Percentiles rank a stretch among this genome's conserved stretches.
Conservation (phyloP, 1,140 invertebrate species). For the Oncopodura yosiiana region DNA sequence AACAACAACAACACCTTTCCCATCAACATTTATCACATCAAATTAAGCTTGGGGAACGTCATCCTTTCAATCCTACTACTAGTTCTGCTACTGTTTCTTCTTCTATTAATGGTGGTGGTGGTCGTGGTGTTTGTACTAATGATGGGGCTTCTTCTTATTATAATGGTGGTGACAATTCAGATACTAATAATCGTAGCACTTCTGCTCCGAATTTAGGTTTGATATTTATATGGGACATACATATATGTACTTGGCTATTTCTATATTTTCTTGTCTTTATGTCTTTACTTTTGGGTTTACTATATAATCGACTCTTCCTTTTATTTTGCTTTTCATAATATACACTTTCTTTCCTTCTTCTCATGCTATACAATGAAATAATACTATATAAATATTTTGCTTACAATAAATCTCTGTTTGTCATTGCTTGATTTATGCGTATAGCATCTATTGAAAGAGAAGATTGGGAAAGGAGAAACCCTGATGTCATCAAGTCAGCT, state of each 20-base stretch:
- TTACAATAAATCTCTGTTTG: too few species aligned
- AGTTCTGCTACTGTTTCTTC: background rate
- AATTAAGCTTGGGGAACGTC: background rate
- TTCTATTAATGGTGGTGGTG: background rate
- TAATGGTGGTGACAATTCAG: background rate
- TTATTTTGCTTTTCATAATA: too few species aligned
- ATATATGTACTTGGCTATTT: background rate
- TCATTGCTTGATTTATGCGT: too few species aligned
- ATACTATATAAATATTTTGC: too few species aligned
- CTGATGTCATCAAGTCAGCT: background rate
- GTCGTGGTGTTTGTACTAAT: background rate
- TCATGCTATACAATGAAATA: too few species aligned
- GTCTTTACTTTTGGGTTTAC: too few species aligned
- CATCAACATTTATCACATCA: slow-evolving; percentile 9
- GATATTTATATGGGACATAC: slow-evolving; percentile 32
- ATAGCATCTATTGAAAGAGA: slow-evolving; percentile 10
- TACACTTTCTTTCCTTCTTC: too few species aligned
- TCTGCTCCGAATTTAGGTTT: slow-evolving; percentile 86
- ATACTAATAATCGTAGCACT: slow-evolving; percentile 54
- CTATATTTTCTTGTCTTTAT: background rate
- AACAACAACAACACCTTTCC: slow-evolving; percentile 34
- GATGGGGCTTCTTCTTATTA: background rate
- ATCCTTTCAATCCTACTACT: background rate
- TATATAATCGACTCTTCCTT: too few species aligned
- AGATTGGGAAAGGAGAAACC: slow-evolving; percentile 20